Conservation (phyloP, 2,113 vertebrate species). For the Onychostoma macrolepis region DNA sequence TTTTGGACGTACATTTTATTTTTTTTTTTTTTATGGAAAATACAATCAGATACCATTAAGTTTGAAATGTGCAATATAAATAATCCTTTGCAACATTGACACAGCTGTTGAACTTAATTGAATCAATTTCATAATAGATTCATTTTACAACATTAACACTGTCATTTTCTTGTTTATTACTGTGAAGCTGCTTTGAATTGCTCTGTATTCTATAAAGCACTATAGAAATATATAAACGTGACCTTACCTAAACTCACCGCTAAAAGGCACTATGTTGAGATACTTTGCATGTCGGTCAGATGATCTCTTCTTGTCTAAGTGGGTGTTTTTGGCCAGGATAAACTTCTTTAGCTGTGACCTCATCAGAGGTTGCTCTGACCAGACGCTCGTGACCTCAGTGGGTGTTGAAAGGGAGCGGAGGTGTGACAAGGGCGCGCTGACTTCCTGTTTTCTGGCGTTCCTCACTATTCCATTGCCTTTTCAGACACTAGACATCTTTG, state of each 20-base stretch:
- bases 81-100: too few relatives aligned
- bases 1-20: too few relatives aligned
- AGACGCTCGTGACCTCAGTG: not conserved
- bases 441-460: conserved; percentile 73
- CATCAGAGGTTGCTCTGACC: not conserved
- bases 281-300: not conserved
- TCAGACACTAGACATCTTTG: conserved; percentile 81
- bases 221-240: not conserved
- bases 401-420: conserved; percentile 57
- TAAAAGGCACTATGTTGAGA: not conserved
- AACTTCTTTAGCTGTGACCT: not conserved
- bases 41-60: too few relatives aligned
- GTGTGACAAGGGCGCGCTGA: conserved; percentile 65
- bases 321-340: not conserved
- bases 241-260: not conserved
- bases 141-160: too few relatives aligned
- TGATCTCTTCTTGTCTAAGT: not conserved
- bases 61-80: too few relatives aligned
- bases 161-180: too few relatives aligned
- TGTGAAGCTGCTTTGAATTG: not conserved
- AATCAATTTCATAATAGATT: too few relatives aligned
- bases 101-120: too few relatives aligned
- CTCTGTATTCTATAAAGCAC: not conserved
- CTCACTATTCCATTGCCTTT: conserved; percentile 73
- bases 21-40: too few relatives aligned